These are phyloP conservation scores for Cuculus canorus DNA, from an alignment of 2,797 vertebrate genomes.

Conservation along the genomic window DNA sequence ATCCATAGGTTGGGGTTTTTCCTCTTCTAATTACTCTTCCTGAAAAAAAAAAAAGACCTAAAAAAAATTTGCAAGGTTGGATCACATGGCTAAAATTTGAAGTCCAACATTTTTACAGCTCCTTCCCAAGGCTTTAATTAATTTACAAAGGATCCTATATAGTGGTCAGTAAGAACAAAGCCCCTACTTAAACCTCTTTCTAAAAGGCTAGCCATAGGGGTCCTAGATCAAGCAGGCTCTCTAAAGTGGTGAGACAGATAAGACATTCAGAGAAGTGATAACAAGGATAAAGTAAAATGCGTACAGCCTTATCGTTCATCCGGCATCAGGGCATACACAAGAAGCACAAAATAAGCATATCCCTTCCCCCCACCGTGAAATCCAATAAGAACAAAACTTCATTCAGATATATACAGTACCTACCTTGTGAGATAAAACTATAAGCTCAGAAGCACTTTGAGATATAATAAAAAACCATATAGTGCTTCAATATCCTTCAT, in stretches of 20 bases:
- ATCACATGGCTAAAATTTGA: not conserved
- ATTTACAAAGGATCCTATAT: not conserved
- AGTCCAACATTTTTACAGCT: not conserved
- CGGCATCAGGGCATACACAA: not conserved
- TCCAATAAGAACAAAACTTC: not conserved
- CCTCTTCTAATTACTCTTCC: not conserved
- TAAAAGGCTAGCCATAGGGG: not conserved
- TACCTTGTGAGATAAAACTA: not conserved
- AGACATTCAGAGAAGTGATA: not conserved
- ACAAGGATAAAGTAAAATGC: not conserved
- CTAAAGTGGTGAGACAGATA: not conserved
- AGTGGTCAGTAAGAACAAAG: not conserved
- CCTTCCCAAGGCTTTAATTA: not conserved
- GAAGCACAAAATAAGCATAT: not conserved
- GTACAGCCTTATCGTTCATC: not conserved
- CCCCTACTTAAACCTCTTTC: not conserved
- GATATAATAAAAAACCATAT: not conserved
- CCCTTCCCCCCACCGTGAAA: not conserved
- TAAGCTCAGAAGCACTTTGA: not conserved
- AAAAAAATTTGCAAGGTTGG: not conserved
- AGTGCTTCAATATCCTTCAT: not conserved
- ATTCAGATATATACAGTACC: not conserved
- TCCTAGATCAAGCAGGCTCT: not conserved
- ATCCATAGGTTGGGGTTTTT: not conserved
- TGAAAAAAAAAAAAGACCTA: not conserved